Base-by-base conservation (phyloP, 2,797 vertebrate genomes). In the Hypotaenidia philippensis region DNA sequence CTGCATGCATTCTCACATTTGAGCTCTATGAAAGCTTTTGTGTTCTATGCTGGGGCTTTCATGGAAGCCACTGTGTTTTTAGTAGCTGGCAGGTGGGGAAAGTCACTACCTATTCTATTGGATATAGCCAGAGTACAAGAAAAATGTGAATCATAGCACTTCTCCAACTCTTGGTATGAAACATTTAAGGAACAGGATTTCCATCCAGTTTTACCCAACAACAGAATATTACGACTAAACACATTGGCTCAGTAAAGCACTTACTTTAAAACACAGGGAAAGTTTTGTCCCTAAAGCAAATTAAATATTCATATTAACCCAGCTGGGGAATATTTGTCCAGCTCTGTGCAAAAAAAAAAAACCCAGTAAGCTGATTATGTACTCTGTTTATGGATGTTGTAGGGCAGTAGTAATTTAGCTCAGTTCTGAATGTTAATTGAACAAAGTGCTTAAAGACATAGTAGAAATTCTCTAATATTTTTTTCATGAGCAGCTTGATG, bases 381-480 rank as follows among this genome's bases (percentile, higher is more conserved):
- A 89, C 52, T 80, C 69, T 82, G 53, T n/a, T 80, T 93, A 79
- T 29, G 32, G 50, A 92, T 86, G 25, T 77, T 81, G 66, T 38
- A 95, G 40, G 63, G 72, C 18, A 90, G 59, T 69, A 83, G 59
- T 69, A 81, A 91, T 66, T 93, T 61, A 87, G 16, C 59, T 88
- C 1, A 0, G n/a, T 80, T 84, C 61, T 89, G 79, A 88, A 94
- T 79, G 23, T 40, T 78, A 81, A 88, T 75, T 86, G 49, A 96
- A 90, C 36, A 74, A 91, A 90, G 27, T 60, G 25, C 70, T 89
- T 93, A 77, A 94, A 90, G 52, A 89, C 47, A 65, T 8, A 52
- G 55, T 40, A 81, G 72, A 82, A 91, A 17, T 16, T 77, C 38
- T 89, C 61, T 57, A 34, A 32, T n/a, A 1, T 55, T 63, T 83